phyloP scores from a whole-genome alignment of 2,113 vertebrate genomes.

The Brienomyrus brachyistius region DNA sequence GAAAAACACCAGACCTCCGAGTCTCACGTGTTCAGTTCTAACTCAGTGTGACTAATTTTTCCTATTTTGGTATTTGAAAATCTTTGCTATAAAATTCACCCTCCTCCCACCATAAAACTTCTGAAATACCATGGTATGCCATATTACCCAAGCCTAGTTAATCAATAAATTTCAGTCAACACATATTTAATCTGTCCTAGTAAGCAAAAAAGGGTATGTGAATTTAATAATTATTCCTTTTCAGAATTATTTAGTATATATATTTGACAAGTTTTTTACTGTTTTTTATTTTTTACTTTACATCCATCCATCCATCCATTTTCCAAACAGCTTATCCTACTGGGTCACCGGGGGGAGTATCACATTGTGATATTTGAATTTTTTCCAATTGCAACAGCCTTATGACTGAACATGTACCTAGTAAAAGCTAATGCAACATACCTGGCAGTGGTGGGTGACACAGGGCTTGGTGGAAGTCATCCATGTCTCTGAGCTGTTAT shows the following conservation, averaged over 20 bases:
- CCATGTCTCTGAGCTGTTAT: constrained; percentile 89
- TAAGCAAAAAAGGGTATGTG: background rate
- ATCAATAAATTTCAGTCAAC: background rate
- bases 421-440: constrained; percentile 38
- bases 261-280: background rate
- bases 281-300: background rate
- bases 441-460: constrained; percentile 79
- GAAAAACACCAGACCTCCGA: background rate
- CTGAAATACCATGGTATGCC: background rate
- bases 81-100: background rate
- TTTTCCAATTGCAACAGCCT: background rate
- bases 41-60: background rate
- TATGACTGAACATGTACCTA: background rate
- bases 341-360: too few species aligned
- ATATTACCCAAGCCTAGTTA: background rate
- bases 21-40: background rate
- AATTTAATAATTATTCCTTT: background rate
- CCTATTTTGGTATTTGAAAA: background rate
- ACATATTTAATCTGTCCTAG: background rate
- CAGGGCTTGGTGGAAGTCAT: constrained; percentile 72
- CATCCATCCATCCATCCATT: background rate
- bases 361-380: background rate
- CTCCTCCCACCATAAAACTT: background rate
- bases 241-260: background rate
- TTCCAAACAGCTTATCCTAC: too few species aligned